Conservation (phyloP, 2,113 vertebrate species). For the Craseonycteris thonglongyai region DNA sequence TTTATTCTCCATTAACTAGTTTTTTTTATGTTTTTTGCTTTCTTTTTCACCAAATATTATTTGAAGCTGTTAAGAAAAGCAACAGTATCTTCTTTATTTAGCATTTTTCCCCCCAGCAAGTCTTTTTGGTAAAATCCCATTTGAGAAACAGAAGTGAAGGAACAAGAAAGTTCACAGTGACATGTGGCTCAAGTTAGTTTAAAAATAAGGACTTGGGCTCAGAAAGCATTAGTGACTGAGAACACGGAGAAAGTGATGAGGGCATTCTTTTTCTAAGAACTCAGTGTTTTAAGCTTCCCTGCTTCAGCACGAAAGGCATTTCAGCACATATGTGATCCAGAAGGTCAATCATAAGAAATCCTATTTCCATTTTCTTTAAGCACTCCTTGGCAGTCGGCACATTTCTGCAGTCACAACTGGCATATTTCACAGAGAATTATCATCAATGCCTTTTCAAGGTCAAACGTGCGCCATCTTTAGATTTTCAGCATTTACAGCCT, state of each 20-base stretch:
- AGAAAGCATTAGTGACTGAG: conserved; percentile 9
- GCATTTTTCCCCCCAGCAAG: neutral
- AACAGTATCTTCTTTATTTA: conserved; percentile 16
- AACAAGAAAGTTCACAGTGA: neutral
- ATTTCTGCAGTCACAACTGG: conserved; percentile 66
- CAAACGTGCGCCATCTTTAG: conserved; percentile 48
- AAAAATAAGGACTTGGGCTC: conserved; percentile 33
- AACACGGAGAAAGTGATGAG: neutral
- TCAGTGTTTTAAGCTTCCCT: conserved; percentile 49
- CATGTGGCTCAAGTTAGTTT: neutral
- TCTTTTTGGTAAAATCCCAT: neutral
- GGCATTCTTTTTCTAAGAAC: conserved; percentile 21
- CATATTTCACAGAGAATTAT: conserved; percentile 70
- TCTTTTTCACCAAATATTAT: neutral
- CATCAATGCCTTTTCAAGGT: conserved; percentile 69
- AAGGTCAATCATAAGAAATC: conserved; percentile 68
- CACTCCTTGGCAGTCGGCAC: conserved; percentile 57
- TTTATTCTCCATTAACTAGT: conserved; percentile 46
- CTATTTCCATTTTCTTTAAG: conserved; percentile 72
- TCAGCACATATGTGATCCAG: conserved; percentile 63
- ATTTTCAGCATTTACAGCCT: conserved; percentile 22
- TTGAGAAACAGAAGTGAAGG: neutral
- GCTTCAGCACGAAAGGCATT: conserved; percentile 59
- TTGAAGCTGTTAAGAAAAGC: neutral
- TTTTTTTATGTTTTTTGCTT: neutral